Evolutionary conservation across 1,140 invertebrate species (phyloP), one percentile per base, ranked within the genome.

Genomic region (Drosophila mojavensis): DNA sequence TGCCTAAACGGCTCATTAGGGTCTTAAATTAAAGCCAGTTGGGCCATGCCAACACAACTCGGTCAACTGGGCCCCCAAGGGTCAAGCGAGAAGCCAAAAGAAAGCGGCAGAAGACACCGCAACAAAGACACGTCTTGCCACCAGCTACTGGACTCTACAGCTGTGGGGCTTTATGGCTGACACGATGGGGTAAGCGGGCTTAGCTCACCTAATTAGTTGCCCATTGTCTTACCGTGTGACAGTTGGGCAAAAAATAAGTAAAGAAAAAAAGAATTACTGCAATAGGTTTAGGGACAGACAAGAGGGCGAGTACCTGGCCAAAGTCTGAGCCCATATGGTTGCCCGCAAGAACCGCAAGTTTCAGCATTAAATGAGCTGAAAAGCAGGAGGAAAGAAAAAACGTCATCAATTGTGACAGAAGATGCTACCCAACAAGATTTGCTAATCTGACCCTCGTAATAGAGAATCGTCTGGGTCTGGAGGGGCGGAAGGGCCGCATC

Each of bases 21-120:
- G 84, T 79, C 84, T 83, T 83, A 83, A 89, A 88, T 89, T 88
- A 78, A 88, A 88, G 83, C 83, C 79, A 88, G 79, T 83, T 83
- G 77, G 80, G 36, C 58, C 56, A 9, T 20, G 51, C 36, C 43
- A 54, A 51, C 39, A 54, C 77, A 79, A 89, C 59, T 83, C 84
- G 84, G 79, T 83, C 80, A 89, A 83, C 77, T 76, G 66, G 79
- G 71, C 55, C 71, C 71, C 62, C 61, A 75, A 63, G 63, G 68
- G 59, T 65, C 66, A 47, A 47, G 36, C 47, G 15, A 43, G 45
- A 39, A 61, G 55, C 56, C 47, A 75, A 72, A 56, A 55, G 68
- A 74, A 75, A 81, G 81, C 39, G 36, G 15, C 67, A 30, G 73
- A 72, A 76, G 63, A 79, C 63, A 69, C 69, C 75, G 63, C 39